Percentiles rank a stretch among this genome's conserved stretches.
These are phyloP conservation scores for Nephrotoma flavescens DNA, from an alignment of 2,888 invertebrate species.

Conservation along the genomic window DNA sequence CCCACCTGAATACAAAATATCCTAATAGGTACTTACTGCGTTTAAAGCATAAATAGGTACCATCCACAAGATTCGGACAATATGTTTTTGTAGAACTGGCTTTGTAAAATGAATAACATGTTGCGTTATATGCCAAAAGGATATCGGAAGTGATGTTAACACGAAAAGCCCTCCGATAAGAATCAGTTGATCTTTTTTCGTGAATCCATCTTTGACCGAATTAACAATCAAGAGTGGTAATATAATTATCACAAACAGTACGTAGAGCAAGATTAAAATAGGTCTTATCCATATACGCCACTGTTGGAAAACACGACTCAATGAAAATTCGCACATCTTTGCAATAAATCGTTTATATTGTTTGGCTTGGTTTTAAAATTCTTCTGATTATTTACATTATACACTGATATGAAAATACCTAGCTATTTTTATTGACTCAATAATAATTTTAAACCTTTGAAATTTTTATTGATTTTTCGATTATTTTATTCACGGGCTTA, in stretches of 20 bases:
- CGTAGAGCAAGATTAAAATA: constrained; percentile 63
- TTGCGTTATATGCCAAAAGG: constrained; percentile 88
- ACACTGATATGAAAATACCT: neutral
- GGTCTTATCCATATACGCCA: constrained; percentile 91
- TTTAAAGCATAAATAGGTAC: constrained; percentile 92
- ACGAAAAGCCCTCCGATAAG: constrained; percentile 86
- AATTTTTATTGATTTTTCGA: neutral
- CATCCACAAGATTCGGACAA: constrained; percentile 90
- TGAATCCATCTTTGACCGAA: constrained; percentile 64
- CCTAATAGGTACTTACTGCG: constrained; percentile 49
- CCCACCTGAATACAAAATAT: neutral
- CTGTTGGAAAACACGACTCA: constrained; percentile 16
- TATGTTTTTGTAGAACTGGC: constrained; percentile 82
- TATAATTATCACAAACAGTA: constrained; percentile 64
- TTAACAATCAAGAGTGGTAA: constrained; percentile 72
- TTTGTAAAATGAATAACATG: constrained; percentile 89
- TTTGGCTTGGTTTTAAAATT: neutral
- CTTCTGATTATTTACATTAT: neutral
- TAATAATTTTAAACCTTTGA: neutral
- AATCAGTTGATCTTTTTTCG: constrained; percentile 62
- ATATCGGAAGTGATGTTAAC: constrained; percentile 76
- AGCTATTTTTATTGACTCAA: neutral
- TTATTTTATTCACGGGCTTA: neutral
- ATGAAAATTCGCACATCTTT: constrained; percentile 10
- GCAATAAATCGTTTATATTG: neutral